Evolutionary conservation across 2,888 invertebrate genomes (phyloP).

Genomic region (Saturnia japonica): DNA sequence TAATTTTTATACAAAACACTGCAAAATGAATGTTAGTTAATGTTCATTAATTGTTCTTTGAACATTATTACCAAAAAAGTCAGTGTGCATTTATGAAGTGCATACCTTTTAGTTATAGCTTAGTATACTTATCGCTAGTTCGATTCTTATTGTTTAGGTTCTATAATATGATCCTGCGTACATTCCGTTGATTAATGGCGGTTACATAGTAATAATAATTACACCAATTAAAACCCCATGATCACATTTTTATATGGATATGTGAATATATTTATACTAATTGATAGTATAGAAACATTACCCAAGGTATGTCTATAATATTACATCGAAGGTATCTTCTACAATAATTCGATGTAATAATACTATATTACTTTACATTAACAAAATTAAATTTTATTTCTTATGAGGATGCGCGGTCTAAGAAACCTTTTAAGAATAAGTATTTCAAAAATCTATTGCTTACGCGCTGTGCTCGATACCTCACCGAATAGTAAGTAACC

Average conservation of each 20-base stretch:
- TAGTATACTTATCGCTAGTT: slow-evolving; percentile 60
- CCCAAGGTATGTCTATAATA: slow-evolving; percentile 1
- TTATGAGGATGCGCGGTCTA: too few species aligned
- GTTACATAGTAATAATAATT: slow-evolving; percentile 30
- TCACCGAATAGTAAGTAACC: too few species aligned
- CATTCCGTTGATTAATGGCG: slow-evolving; percentile 58
- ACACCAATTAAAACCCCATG: slow-evolving; percentile 24
- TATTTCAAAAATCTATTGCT: too few species aligned
- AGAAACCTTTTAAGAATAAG: too few species aligned
- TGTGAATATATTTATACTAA: slow-evolving; percentile 9
- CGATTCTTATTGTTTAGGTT: slow-evolving; percentile 45
- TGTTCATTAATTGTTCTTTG: slow-evolving; percentile 30
- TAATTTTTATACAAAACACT: slow-evolving; percentile 29
- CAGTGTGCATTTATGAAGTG: slow-evolving; percentile 69
- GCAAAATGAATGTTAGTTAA: slow-evolving; percentile 31
- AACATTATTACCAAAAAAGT: slow-evolving; percentile 58
- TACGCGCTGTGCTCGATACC: too few species aligned
- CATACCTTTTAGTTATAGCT: slow-evolving; percentile 49
- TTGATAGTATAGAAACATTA: slow-evolving; percentile 1
- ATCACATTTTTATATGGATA: slow-evolving; percentile 11
- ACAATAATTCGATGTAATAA: slow-evolving; percentile 9
- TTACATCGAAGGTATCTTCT: slow-evolving; percentile 4
- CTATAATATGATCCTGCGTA: slow-evolving; percentile 44
- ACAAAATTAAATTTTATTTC: slow-evolving; percentile 16
- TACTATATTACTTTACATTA: slow-evolving; percentile 18